Evolutionary conservation across 2,888 invertebrate genomes (phyloP).

Genomic region (Pristionchus entomophagus): DNA sequence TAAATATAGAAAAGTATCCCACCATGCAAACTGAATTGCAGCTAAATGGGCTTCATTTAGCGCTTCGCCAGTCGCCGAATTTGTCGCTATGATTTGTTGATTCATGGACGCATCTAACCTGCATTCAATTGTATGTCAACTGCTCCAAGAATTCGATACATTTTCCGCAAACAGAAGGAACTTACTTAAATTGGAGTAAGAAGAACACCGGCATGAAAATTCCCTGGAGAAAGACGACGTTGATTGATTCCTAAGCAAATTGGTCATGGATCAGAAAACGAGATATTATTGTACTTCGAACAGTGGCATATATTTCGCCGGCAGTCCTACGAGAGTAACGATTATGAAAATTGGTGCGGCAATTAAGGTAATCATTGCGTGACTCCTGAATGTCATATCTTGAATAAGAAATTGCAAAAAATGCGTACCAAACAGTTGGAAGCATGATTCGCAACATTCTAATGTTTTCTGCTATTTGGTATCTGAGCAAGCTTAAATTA

Average conservation of each 20-base stretch:
- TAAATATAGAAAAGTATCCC: no score
- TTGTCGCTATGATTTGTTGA: neutral
- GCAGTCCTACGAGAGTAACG: neutral
- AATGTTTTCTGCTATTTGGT: slow-evolving; percentile 17
- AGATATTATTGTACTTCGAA: neutral
- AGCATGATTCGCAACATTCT: neutral
- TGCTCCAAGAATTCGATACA: neutral
- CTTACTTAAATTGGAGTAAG: neutral
- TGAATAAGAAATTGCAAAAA: neutral
- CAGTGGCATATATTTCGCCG: neutral
- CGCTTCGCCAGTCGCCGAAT: neutral
- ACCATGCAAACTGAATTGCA: neutral
- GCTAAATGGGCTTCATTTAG: neutral
- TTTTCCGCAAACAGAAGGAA: no score
- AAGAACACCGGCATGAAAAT: slow-evolving; percentile 14
- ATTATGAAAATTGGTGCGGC: neutral
- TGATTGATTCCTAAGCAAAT: neutral
- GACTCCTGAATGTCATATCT: neutral
- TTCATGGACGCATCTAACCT: neutral
- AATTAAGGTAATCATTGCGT: neutral
- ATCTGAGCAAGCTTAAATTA: neutral
- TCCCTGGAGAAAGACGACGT: neutral
- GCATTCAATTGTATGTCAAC: neutral
- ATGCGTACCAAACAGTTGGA: neutral
- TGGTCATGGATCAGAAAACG: neutral